phyloP scores from a whole-genome alignment of 2,113 vertebrate genomes.

The Elachura formosa region DNA sequence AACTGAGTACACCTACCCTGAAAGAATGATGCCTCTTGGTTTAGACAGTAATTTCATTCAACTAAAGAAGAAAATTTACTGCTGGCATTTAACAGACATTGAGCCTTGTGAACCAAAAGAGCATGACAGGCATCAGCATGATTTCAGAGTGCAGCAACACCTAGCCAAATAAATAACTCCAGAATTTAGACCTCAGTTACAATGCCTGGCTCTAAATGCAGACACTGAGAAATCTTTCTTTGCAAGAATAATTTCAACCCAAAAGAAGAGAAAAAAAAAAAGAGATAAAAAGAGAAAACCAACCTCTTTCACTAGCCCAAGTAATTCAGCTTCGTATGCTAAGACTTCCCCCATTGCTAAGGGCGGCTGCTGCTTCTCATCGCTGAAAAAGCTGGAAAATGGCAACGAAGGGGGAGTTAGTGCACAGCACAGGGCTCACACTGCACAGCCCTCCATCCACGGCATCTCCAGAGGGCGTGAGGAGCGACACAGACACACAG shows the following conservation, averaged over 20 bases:
- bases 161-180: background rate
- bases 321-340: constrained; percentile 85
- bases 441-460: background rate
- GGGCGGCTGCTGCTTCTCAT: background rate
- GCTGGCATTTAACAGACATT: background rate
- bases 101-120: background rate
- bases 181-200: background rate
- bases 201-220: background rate
- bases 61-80: background rate
- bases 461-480: background rate
- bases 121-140: background rate
- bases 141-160: background rate
- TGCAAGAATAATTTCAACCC: background rate
- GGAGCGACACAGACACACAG: background rate
- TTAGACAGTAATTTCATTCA: background rate
- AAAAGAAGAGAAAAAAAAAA: rapidly evolving
- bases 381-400: background rate
- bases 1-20: background rate
- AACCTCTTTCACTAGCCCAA: constrained; percentile 89
- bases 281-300: background rate
- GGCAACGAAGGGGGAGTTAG: background rate
- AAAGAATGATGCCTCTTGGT: background rate
- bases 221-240: background rate
- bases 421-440: background rate
- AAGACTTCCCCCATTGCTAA: constrained; percentile 85